A percentile compares a stretch with the other conserved stretches of the same genome.
Conservation (phyloP, 2,888 invertebrate species). For the Torymus texanus region DNA sequence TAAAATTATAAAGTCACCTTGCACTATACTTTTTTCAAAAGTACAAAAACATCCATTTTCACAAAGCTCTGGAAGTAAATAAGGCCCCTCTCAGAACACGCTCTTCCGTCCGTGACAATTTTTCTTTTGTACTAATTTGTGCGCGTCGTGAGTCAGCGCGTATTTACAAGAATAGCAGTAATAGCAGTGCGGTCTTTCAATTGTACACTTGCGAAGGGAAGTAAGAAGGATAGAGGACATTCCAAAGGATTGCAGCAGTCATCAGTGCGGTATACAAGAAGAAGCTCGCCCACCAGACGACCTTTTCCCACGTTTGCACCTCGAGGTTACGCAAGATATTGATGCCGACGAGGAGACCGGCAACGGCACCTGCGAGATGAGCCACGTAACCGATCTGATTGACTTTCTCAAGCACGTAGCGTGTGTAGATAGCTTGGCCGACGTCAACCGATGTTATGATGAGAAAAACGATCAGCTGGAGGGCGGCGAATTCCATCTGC, state of each 20-base stretch:
- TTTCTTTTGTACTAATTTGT: conserved; percentile 49
- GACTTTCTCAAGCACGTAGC: conserved; percentile 83
- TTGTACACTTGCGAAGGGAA: conserved; percentile 71
- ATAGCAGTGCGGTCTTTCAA: conserved; percentile 1
- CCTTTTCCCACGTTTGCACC: conserved; percentile 87
- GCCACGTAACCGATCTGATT: conserved; percentile 95
- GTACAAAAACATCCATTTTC: not conserved
- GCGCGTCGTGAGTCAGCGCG: conserved; percentile 37
- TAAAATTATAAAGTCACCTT: conserved; percentile 33
- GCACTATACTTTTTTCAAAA: not conserved
- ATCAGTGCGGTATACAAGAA: conserved; percentile 83
- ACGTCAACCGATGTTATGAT: conserved; percentile 89
- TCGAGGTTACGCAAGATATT: conserved; percentile 89
- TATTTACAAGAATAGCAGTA: conserved; percentile 5
- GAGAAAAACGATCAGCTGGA: conserved; percentile 89
- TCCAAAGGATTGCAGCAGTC: conserved; percentile 84
- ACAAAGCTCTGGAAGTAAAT: conserved; percentile 8
- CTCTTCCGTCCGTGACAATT: conserved; percentile 4
- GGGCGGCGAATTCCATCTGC: conserved; percentile 95
- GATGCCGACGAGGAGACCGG: conserved; percentile 89
- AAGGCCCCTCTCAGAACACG: conserved; percentile 11
- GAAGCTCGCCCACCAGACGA: conserved; percentile 88
- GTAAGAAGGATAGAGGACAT: conserved; percentile 80
- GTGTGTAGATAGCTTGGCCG: conserved; percentile 92
- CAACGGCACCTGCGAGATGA: conserved; percentile 93